These are phyloP conservation scores for Bimastos eiseni DNA, from an alignment of 2,888 invertebrate species.

Conservation along the genomic window DNA sequence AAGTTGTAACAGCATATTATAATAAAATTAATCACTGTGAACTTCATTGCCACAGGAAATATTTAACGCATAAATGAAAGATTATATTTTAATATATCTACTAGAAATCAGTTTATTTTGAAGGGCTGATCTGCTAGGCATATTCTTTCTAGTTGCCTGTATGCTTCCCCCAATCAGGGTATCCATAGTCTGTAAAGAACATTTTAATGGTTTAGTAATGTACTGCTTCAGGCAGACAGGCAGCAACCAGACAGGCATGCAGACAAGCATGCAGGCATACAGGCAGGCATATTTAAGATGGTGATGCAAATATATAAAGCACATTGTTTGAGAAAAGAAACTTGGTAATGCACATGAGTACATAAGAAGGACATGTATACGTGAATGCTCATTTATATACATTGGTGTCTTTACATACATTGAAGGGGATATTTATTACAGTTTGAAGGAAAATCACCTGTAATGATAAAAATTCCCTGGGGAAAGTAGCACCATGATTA, in stretches of 20 bases:
- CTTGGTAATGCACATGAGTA: neutral
- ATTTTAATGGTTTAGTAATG: too few relatives aligned
- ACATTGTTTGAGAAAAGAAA: neutral
- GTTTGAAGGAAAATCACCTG: neutral
- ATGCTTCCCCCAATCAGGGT: too few relatives aligned
- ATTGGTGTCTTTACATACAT: neutral
- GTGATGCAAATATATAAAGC: neutral
- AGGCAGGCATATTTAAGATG: neutral
- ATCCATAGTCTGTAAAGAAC: too few relatives aligned
- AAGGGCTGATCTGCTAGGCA: too few relatives aligned
- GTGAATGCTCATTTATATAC: neutral
- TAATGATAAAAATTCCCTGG: neutral
- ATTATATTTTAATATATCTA: too few relatives aligned
- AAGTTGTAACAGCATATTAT: too few relatives aligned
- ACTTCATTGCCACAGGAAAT: too few relatives aligned
- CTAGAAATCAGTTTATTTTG: too few relatives aligned
- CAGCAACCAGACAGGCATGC: constrained; percentile 8
- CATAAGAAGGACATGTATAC: neutral
- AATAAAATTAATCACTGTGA: too few relatives aligned
- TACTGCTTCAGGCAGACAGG: neutral
- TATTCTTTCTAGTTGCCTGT: too few relatives aligned
- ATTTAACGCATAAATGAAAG: too few relatives aligned
- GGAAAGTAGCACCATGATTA: neutral
- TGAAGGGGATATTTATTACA: neutral
- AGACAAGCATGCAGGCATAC: neutral